Evolutionary conservation across 2,888 invertebrate species (phyloP), one percentile per base, ranked within the genome.

Genomic region (Sinhomidia bicolor): DNA sequence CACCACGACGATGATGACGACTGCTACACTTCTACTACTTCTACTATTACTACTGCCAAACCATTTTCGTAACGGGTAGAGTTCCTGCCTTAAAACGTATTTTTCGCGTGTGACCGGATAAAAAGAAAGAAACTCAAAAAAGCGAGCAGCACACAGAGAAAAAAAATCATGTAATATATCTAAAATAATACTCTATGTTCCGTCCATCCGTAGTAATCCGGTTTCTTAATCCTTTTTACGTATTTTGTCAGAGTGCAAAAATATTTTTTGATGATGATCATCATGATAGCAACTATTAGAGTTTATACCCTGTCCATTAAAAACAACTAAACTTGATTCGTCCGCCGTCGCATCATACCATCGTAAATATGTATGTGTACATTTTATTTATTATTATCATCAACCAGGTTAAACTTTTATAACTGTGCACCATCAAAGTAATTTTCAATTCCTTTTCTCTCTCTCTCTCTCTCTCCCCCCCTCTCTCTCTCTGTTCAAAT

Each of bases 71-170:
- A 87, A 87, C 86, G 86, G 86, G 71, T 71, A 47, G 71, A 87
- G 80, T 81, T 87, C 86, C 86, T 87, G 86, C 20, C 44, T 57
- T 32, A 65, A 78, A 84, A 76, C 85, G 85, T 89, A 89, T n/a
- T n/a, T 91, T 91, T 91, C 91, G 90, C 91, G 91, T 91, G 90
- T 90, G 91, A 91, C 91, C 91, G 91, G 91, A 91, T 91, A 90
- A 90, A 89, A 80, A 60, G 14, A 26, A 23, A 76, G 9, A 76
- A 12, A 57, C n/a, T n/a, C n/a, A 23, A 79, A 20, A 29, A 26
- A 76, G 26, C 17, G 57, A 32, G 57, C 32, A 36, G 57, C 12
- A 32, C n/a, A 85, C 41, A 68, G 32, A 44, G 20, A 51, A 36
- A 23, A 32, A 68, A 26, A 71, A 26, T n/a, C n/a, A n/a, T n/a